Evolutionary conservation across 1,140 invertebrate genomes (phyloP).

Genomic region (Trichoplusia ni): DNA sequence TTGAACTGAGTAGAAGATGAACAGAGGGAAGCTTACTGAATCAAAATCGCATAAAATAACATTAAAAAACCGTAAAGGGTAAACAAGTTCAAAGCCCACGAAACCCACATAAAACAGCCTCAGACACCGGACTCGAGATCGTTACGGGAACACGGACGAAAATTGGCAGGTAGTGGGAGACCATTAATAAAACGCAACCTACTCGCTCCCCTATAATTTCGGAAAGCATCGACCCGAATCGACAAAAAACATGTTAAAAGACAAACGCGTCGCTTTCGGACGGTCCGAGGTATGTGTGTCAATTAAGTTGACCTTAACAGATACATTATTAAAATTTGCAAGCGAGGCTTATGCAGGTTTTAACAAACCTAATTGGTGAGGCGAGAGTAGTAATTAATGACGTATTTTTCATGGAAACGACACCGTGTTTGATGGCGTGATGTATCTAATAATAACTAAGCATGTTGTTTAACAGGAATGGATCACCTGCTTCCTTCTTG

Average conservation of each 20-base stretch:
- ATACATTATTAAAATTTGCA: conserved; percentile 27
- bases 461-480: background rate
- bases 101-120: background rate
- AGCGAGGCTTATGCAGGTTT: conserved; percentile 22
- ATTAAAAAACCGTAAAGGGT: too few species aligned
- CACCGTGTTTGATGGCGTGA: background rate
- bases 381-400: conserved; percentile 8
- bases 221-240: conserved; percentile 16
- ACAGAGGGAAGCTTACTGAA: too few species aligned
- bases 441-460: background rate
- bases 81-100: background rate
- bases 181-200: conserved; percentile 29
- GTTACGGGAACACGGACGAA: conserved; percentile 10
- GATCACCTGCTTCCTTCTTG: background rate
- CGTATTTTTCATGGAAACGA: conserved; percentile 14
- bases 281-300: conserved; percentile 28
- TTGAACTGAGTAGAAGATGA: too few species aligned
- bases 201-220: conserved; percentile 16
- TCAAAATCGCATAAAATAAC: too few species aligned
- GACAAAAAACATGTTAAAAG: conserved; percentile 16
- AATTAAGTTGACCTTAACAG: conserved; percentile 33
- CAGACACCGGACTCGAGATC: background rate
- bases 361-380: conserved; percentile 25
- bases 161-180: conserved; percentile 9
- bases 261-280: conserved; percentile 15